phyloP scores from a whole-genome alignment of 2,113 vertebrate species.

The Urocolius indicus region DNA sequence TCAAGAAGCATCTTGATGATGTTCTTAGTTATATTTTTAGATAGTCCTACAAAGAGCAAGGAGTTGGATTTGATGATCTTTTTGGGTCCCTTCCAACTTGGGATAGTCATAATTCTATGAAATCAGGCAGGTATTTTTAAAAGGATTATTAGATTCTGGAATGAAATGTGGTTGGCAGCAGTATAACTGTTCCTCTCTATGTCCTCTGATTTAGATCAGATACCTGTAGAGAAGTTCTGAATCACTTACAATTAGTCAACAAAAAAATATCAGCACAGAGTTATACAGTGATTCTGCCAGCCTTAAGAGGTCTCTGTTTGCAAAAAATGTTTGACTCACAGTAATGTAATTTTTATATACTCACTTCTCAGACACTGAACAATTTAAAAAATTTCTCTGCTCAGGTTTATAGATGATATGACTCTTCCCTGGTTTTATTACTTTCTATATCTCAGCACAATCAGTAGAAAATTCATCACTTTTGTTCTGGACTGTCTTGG shows the following conservation, averaged over 20 bases:
- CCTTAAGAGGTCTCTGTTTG: background rate
- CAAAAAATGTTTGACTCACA: background rate
- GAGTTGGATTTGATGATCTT: background rate
- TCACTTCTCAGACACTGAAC: background rate
- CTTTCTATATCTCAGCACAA: constrained; percentile 11
- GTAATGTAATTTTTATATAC: background rate
- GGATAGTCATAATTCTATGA: background rate
- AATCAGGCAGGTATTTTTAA: background rate
- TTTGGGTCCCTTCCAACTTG: background rate
- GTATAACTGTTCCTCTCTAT: background rate
- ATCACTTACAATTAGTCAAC: background rate
- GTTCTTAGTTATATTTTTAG: background rate
- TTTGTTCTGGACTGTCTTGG: background rate
- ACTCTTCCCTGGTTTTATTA: background rate
- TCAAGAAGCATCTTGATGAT: background rate
- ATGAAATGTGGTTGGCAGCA: background rate
- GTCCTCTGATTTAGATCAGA: background rate
- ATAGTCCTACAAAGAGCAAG: background rate
- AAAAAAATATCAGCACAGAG: background rate
- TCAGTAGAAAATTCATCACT: background rate
- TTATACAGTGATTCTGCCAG: background rate
- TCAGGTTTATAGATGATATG: background rate
- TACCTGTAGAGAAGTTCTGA: background rate
- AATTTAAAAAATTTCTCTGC: background rate
- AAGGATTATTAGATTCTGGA: background rate